Base-by-base conservation (phyloP, 2,797 vertebrate genomes). In the Gallinago stenura region DNA sequence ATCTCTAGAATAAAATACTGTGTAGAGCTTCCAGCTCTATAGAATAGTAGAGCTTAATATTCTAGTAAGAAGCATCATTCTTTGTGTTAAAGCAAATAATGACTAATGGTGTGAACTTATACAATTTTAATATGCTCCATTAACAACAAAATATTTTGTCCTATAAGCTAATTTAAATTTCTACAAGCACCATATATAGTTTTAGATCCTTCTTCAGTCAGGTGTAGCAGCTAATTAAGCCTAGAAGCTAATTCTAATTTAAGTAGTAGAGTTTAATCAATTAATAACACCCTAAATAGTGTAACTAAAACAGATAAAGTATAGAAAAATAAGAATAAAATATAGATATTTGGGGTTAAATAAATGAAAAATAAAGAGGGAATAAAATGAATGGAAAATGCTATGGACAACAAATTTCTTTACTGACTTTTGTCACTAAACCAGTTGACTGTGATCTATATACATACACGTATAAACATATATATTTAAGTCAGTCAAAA, bases 1-100 rank as follows among this genome's bases (percentile, higher is more conserved):
- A 26, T 5, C 8, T 65, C 93, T 88, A 93, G 96, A 97, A 93
- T 78, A 96, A 96, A 95, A 95, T 76, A 80, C 28, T 79, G 21
- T 82, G 22, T 43, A 89, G 87, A 93, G 57, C 50, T 83, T 69
- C 39, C 25, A 82, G 21, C 10, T 78, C 61, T 57, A 20, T 14
- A 65, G 54, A 75, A 64, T 9, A 64, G 20, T 25, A 60, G 20
- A 90, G 31, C 41, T 92, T 58, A 69, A 81, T 82, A 78, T 54
- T 93, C 62, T 60, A 91, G 54, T 53, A 65, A 69, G 13, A 15
- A 31, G 17, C 75, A 17, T 24, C 48, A 33, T 80, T 91, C 65
- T 88, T 56, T 81, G 16, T 37, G 7, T 64, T 85, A 77, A 92
- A 69, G 39, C 5, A 80, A 94, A 80, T 43, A 79, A 50, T 72